Evolutionary conservation across 2,888 invertebrate genomes (phyloP), one percentile per base, ranked within the genome.

Genomic region (Iselma pallidipennis): DNA sequence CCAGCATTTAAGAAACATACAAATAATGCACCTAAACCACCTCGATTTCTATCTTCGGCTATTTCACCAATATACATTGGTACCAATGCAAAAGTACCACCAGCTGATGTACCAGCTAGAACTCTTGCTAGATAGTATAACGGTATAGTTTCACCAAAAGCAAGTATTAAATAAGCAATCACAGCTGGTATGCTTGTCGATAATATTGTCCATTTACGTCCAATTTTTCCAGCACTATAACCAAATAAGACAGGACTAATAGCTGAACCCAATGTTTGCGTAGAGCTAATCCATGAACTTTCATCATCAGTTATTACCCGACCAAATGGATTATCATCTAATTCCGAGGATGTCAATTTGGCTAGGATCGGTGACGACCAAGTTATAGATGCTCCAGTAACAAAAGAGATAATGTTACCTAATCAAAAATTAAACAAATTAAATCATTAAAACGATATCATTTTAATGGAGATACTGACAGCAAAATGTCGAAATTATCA

Each of bases 1-100:
- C 48, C 56, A 9, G n/a, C 19, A 14, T 2, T 16, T 16, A 12
- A n/a, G 3, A 2, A 49, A 19, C 3, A 49, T 12, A 19, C 29
- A 7, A 49, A 26, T 12, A 56, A 6, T 5, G 29, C 48, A 12
- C 56, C 56, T 10, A 56, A 26, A 12, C 28, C 7, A 0, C 95
- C 95, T 61, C 96, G 84, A 14, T 89, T 87, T 29, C 89, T 89
- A 57, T 89, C 88, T 83, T 92, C 89, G 5, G 94, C 87, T 33
- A 94, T 91, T 81, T 95, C 95, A 42, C 92, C 92, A 61, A 93
- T 87, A 81, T 95, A 95, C 86, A 94, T 91, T 0, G 95, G 94
- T 0, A 89, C 86, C 1, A 89, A 86, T 0, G 90, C 88, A 81
- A 89, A 91, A 10, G 88, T 82, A 74, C 89, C 86, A 0, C 91